Evolutionary conservation across 2,888 invertebrate species (phyloP).

Genomic region (Oscheius sp.): DNA sequence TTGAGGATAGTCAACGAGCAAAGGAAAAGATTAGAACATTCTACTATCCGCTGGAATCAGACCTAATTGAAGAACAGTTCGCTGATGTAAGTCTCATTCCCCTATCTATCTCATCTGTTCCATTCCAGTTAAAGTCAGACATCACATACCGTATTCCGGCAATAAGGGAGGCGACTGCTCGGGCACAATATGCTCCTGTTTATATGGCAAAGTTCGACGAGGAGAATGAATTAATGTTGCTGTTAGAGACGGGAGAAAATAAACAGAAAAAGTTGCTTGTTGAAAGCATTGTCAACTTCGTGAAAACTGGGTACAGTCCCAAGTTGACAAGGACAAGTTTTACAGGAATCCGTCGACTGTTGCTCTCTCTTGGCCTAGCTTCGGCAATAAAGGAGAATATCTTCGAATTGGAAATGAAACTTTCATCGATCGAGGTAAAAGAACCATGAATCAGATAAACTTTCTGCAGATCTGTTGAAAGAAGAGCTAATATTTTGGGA

Average conservation of each 20-base stretch:
- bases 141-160: neutral
- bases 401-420: neutral
- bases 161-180: neutral
- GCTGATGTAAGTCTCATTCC: neutral
- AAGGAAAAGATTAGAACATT: neutral
- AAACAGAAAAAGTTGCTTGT: neutral
- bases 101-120: too few species aligned
- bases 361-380: neutral
- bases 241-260: neutral
- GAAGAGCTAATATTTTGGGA: slow-evolving; percentile 15
- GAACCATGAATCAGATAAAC: neutral
- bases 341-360: slow-evolving; percentile 18
- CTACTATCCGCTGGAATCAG: slow-evolving; percentile 12
- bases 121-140: slow-evolving; percentile 19
- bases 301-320: slow-evolving; percentile 4
- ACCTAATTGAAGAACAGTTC: slow-evolving; percentile 12
- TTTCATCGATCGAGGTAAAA: neutral
- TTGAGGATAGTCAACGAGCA: neutral
- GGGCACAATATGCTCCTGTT: neutral
- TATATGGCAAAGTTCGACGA: slow-evolving; percentile 1
- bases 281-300: neutral
- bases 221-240: slow-evolving; percentile 4
- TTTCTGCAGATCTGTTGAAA: neutral
- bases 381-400: neutral
- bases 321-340: neutral